Evolutionary conservation across 2,797 vertebrate genomes (phyloP).

Genomic region (Sebastes dallii): DNA sequence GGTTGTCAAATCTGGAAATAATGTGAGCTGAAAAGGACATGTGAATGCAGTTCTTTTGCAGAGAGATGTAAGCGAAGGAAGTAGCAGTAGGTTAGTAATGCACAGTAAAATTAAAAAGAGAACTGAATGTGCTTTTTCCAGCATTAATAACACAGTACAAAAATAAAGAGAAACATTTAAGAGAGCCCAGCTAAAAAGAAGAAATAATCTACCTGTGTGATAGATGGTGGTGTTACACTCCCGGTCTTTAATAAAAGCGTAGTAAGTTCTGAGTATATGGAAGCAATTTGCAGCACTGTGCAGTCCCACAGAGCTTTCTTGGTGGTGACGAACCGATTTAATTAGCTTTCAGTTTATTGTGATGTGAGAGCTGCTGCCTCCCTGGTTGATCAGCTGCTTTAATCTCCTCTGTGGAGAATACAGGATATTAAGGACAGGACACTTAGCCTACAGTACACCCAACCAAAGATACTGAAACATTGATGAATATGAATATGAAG

Average conservation of each 20-base stretch:
- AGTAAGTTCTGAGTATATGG: constrained; percentile 4
- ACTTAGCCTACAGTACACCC: constrained; percentile 14
- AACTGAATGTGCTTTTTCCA: not conserved
- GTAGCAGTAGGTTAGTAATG: not conserved
- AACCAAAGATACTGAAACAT: not conserved
- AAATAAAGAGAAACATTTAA: not conserved
- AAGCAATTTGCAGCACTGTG: not conserved
- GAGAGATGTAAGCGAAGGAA: not conserved
- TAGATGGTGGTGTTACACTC: not conserved
- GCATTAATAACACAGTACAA: not conserved
- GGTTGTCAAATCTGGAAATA: not conserved
- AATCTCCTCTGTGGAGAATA: constrained; percentile 42
- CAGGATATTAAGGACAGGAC: constrained; percentile 42
- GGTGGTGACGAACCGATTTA: constrained; percentile 56
- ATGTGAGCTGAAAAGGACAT: not conserved
- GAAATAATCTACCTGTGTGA: constrained; percentile 12
- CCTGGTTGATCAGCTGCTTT: constrained; percentile 41
- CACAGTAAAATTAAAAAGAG: not conserved
- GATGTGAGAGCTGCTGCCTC: constrained; percentile 38
- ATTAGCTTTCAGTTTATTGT: constrained; percentile 58
- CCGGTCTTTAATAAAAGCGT: constrained; percentile 20
- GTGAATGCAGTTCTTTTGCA: not conserved
- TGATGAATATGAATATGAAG: not conserved
- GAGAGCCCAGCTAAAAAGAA: not conserved
- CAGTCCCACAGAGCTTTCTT: constrained; percentile 22